These are phyloP conservation scores for Poeciliopsis turneri DNA, from an alignment of 2,797 vertebrate species.

Conservation along the genomic window DNA sequence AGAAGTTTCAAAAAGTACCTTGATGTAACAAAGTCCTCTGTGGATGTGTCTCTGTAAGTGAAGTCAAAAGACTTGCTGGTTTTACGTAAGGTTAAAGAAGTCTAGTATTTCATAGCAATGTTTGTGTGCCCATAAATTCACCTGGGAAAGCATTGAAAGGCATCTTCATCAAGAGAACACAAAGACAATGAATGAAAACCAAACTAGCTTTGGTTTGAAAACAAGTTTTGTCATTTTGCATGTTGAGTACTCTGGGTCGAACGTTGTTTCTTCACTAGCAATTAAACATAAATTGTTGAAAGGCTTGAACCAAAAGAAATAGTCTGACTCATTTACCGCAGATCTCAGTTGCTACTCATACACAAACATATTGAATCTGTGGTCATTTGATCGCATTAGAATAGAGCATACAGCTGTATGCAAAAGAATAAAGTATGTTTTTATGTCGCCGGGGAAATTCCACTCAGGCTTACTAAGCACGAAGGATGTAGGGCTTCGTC, in stretches of 20 bases:
- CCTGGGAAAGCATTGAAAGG: not conserved
- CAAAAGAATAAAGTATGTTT: not conserved
- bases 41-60: too few relatives aligned
- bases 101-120: not conserved
- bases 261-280: not conserved
- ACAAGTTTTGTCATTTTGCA: not conserved
- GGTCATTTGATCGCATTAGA: not conserved
- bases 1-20: not conserved
- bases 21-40: slow-evolving; percentile 6
- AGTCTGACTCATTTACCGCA: not conserved
- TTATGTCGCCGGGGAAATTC: not conserved
- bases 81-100: not conserved
- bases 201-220: not conserved
- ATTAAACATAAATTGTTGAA: not conserved
- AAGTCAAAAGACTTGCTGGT: slow-evolving; percentile 3
- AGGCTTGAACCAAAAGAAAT: not conserved
- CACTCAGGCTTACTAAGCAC: not conserved
- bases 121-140: not conserved
- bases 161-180: not conserved
- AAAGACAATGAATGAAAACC: too few relatives aligned
- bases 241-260: not conserved
- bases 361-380: not conserved
- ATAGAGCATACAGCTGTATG: not conserved
- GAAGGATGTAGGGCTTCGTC: slow-evolving; percentile 33
- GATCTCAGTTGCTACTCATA: not conserved